Base-by-base conservation (phyloP, 2,113 vertebrate species). In the Lanius ludovicianus region DNA sequence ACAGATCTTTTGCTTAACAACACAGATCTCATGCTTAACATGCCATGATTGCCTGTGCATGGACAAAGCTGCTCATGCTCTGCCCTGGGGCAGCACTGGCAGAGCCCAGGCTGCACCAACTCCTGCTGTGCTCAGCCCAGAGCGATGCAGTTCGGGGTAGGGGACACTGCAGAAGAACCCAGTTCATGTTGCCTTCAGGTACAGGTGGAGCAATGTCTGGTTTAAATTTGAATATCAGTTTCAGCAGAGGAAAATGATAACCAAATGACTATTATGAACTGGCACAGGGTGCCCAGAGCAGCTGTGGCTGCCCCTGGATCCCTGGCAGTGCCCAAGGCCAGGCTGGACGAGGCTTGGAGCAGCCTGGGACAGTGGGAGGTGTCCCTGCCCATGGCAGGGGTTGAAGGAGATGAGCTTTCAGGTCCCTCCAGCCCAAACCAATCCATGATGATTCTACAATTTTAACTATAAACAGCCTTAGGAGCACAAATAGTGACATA, bases 141-240 rank as follows among this genome's bases (percentile, higher is more conserved):
- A 33, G 57, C 7, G 1, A 1, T 8, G 15, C 10, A 24, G 31
- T 10, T 9, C 31, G 1, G 13, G 1, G 0, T 0, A 4, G 62
- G 24, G 13, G 15, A 53, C 44, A 13, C 47, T 30, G 47, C 64
- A 46, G 33, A 27, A 63, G 37, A 15, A 27, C 13, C 8, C 0
- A 0, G 35, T 14, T 50, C 23, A 8, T 41, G 31, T 12, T 53
- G 22, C 53, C 31, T 68, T 67, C 60, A 39, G 56, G 27, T 75
- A 27, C 62, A 50, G 59, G 39, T 30, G 55, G 67, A 65, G 33
- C 24, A 65, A 28, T 6, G 7, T 9, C 64, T 24, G 8, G 9
- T 49, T 89, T 42, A 49, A 44, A 71, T 49, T 11, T 35, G 59
- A 67, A 1, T 33, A 41, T 35, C 24, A 41, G 7, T 42, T 88